Conservation (phyloP, 1,140 invertebrate genomes). For the Drosophila pandora region DNA sequence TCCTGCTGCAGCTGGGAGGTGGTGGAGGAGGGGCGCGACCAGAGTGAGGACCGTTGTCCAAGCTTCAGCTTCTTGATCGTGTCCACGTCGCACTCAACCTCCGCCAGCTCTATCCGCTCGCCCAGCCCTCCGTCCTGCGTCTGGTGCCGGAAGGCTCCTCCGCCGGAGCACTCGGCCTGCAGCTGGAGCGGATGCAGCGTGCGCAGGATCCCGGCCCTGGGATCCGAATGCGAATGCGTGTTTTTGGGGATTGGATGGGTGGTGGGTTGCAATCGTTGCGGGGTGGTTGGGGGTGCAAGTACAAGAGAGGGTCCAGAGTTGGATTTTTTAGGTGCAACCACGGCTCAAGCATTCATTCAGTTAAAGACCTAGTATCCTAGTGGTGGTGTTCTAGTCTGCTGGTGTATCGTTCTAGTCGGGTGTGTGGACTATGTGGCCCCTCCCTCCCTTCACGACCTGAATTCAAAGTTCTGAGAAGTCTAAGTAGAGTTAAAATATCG, state of each 20-base stretch:
- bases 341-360: constrained; percentile 66
- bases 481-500: too few species aligned
- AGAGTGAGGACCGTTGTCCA: constrained; percentile 88
- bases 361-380: constrained; percentile 73
- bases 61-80: constrained; percentile 90
- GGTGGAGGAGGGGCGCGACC: constrained; percentile 86
- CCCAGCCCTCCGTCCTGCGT: constrained; percentile 76
- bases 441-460: constrained; percentile 20
- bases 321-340: constrained; percentile 63
- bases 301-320: constrained; percentile 69
- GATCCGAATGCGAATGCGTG: constrained; percentile 41
- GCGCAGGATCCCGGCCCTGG: constrained; percentile 86
- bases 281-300: constrained; percentile 50
- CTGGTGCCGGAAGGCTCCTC: constrained; percentile 63
- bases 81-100: constrained; percentile 90
- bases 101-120: constrained; percentile 85
- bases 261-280: constrained; percentile 41
- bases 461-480: neutral
- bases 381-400: constrained; percentile 62
- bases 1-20: constrained; percentile 85
- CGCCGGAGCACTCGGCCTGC: constrained; percentile 74
- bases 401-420: constrained; percentile 34
- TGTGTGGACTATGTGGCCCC: constrained; percentile 35
- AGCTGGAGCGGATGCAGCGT: constrained; percentile 86
- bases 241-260: constrained; percentile 38